A percentile compares a stretch with the other conserved stretches of the same genome.
These are phyloP conservation scores for Anguilla japonica DNA, from an alignment of 2,113 vertebrate species.

Conservation along the genomic window DNA sequence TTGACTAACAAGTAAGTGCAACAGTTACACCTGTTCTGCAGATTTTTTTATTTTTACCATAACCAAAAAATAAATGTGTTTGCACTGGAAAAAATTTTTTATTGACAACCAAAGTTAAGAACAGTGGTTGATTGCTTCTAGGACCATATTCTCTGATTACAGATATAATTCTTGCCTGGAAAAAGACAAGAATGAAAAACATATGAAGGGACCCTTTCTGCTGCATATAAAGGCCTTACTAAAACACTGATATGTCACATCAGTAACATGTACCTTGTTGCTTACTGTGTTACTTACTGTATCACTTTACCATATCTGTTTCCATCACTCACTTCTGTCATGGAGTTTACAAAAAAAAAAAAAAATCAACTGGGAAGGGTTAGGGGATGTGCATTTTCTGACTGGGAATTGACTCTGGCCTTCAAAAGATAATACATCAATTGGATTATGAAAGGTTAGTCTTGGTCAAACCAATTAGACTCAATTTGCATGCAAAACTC, in stretches of 20 bases:
- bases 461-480: slow-evolving; percentile 82
- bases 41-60: not conserved
- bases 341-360: slow-evolving; percentile 17
- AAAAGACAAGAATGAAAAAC: too few relatives aligned
- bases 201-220: not conserved
- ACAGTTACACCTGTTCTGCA: not conserved
- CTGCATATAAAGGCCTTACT: not conserved
- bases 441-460: slow-evolving; percentile 80
- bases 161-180: not conserved
- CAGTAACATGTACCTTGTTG: too few relatives aligned
- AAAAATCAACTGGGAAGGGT: slow-evolving; percentile 17
- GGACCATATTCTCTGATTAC: too few relatives aligned
- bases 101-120: not conserved
- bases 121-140: not conserved
- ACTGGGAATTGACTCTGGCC: slow-evolving; percentile 54
- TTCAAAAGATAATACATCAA: slow-evolving; percentile 76
- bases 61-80: not conserved
- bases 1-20: too few relatives aligned
- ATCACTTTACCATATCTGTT: not conserved
- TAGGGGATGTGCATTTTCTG: not conserved
- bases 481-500: slow-evolving; percentile 75
- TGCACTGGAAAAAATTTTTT: too few relatives aligned
- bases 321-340: not conserved
- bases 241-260: not conserved
- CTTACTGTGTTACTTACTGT: not conserved